These are phyloP conservation scores for Cotesia chilonis DNA, from an alignment of 1,140 invertebrate genomes.

Conservation along the genomic window DNA sequence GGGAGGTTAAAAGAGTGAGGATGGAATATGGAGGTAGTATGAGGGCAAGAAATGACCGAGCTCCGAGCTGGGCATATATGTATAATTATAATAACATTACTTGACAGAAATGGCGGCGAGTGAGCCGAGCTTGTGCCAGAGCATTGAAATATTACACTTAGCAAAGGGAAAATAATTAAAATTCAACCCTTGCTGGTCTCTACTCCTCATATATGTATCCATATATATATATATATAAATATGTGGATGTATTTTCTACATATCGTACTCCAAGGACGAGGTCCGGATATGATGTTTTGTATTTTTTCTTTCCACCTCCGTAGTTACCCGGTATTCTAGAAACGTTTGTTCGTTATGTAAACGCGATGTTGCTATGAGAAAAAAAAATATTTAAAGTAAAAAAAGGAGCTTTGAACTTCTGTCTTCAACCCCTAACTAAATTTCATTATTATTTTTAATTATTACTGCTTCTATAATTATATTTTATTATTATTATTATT, in stretches of 20 bases:
- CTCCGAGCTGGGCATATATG: constrained; percentile 27
- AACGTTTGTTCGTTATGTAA: constrained; percentile 16
- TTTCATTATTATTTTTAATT: constrained; percentile 1
- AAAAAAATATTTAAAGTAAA: not conserved
- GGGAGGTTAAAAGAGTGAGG: constrained; percentile 1
- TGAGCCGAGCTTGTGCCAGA: constrained; percentile 50
- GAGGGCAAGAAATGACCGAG: constrained; percentile 24
- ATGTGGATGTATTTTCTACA: constrained; percentile 9
- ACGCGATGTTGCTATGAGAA: not conserved
- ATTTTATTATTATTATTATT: too few species aligned
- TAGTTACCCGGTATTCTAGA: constrained; percentile 19
- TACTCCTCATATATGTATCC: not conserved
- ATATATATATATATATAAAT: too few species aligned
- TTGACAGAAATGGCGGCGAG: constrained; percentile 60
- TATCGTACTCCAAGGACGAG: constrained; percentile 19
- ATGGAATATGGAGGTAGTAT: constrained; percentile 38
- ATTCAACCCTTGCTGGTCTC: constrained; percentile 63
- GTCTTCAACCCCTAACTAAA: not conserved
- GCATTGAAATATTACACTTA: constrained; percentile 67
- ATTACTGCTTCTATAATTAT: too few species aligned
- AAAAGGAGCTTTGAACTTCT: not conserved
- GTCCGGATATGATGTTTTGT: not conserved
- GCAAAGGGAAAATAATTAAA: constrained; percentile 67
- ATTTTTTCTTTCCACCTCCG: constrained; percentile 10
- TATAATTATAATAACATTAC: constrained; percentile 67